These are phyloP conservation scores for Lophotriccus pileatus DNA, from an alignment of 2,797 vertebrate species.

Conservation along the genomic window DNA sequence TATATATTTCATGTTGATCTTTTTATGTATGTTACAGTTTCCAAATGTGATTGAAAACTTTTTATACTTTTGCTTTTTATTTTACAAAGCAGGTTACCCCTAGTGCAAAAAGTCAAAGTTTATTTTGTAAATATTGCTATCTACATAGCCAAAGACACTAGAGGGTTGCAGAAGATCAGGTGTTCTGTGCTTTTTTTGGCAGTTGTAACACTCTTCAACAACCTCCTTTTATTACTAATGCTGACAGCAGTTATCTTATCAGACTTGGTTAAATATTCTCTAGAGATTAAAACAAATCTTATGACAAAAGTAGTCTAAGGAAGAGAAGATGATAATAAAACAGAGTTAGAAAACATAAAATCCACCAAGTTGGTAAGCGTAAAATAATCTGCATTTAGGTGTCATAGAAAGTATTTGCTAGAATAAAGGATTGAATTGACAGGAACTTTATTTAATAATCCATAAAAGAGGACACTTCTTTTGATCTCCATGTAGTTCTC, in stretches of 20 bases:
- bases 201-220: not conserved
- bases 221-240: not conserved
- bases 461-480: not conserved
- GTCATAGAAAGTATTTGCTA: not conserved
- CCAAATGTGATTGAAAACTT: not conserved
- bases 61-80: constrained; percentile 23
- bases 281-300: not conserved
- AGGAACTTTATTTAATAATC: not conserved
- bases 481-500: not conserved
- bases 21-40: constrained; percentile 40
- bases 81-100: not conserved
- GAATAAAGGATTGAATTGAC: not conserved
- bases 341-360: not conserved
- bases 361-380: not conserved
- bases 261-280: not conserved
- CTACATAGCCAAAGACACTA: not conserved
- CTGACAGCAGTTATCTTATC: not conserved
- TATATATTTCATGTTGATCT: constrained; percentile 27
- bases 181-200: not conserved
- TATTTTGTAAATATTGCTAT: not conserved
- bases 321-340: not conserved
- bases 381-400: not conserved
- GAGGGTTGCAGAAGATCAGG: not conserved
- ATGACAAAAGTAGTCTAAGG: not conserved
- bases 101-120: not conserved